Base-by-base conservation (phyloP, 2,888 invertebrate species). In the Dynastes maya region DNA sequence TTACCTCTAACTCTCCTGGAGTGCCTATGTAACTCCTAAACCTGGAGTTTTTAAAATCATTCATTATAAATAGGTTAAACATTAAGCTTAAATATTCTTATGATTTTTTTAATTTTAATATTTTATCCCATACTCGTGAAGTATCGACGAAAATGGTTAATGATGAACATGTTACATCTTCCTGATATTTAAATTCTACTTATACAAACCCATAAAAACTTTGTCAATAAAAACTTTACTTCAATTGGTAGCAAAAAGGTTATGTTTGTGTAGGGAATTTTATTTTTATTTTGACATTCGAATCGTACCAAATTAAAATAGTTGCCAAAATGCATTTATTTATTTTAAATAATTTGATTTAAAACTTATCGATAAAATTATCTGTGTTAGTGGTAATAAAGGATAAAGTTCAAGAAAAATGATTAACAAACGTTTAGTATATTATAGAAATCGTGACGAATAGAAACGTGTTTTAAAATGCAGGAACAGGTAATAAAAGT, bases 11-110 rank as follows among this genome's bases (percentile, higher is more conserved):
- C 76, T 86, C 86, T 22, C 84, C 84, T 68, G 88, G 64, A 55
- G 61, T 88, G 61, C 86, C 88, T 27, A 89, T 85, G 80, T 89
- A 89, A 83, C 89, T 88, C 82, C 85, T 88, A 83, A 89, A 89
- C 49, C 87, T 82, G 53, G 87, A 86, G 81, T 87, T 87, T 82
- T 85, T 87, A 37, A 72, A 68, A 63, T 80, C 80, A 64, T 78
- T 80, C 80, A 80, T 78, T 77, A 78, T 72, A 72, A 72, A 72
- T 78, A 78, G 64, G 55, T 78, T 71, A 74, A 78, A 78, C 78
- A 78, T 78, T 65, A 71, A 78, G 64, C 29, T 53, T 37, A 32
- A 53, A 72, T 65, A 53, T 78, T 64, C 51, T 2, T 45, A 40
- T 53, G 22, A 45, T 63, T 40, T 37, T 11, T 53, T 16, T 16